Conservation (phyloP, 64 coral and sea anemone genomes). For the Cladopsammia gracilis region DNA sequence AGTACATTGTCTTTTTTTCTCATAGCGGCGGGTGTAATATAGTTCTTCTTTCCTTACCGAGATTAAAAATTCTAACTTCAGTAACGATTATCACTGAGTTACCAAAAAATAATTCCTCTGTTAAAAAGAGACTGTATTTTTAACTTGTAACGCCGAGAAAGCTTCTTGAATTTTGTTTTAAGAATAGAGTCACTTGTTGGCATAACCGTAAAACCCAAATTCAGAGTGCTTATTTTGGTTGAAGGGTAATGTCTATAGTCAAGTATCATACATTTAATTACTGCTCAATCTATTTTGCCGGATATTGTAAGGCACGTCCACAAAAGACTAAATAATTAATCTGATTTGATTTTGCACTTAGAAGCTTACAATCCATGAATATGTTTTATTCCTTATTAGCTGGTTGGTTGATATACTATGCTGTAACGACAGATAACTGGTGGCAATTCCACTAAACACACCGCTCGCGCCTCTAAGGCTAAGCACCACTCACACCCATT, state of each 20-base stretch:
- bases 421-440: not conserved
- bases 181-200: too few relatives aligned
- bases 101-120: too few relatives aligned
- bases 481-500: not conserved
- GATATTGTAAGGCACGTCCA: not conserved
- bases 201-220: not conserved
- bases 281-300: not conserved
- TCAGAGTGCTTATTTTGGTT: not conserved
- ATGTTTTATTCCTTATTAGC: conserved; percentile 23
- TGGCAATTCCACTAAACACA: conserved; percentile 12
- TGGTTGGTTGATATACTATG: not conserved
- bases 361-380: not conserved
- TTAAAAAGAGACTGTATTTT: too few relatives aligned
- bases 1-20: too few relatives aligned
- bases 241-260: not conserved
- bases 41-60: too few relatives aligned
- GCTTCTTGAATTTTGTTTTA: too few relatives aligned
- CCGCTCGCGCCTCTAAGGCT: not conserved
- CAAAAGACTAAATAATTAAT: conserved; percentile 63
- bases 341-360: conserved; percentile 39
- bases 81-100: too few relatives aligned
- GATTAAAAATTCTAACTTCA: too few relatives aligned
- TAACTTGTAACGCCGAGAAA: too few relatives aligned
- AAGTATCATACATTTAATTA: not conserved
- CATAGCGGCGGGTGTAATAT: too few relatives aligned